Evolutionary conservation across 2,888 invertebrate genomes (phyloP).

Genomic region (Megalurothrips usitatus): DNA sequence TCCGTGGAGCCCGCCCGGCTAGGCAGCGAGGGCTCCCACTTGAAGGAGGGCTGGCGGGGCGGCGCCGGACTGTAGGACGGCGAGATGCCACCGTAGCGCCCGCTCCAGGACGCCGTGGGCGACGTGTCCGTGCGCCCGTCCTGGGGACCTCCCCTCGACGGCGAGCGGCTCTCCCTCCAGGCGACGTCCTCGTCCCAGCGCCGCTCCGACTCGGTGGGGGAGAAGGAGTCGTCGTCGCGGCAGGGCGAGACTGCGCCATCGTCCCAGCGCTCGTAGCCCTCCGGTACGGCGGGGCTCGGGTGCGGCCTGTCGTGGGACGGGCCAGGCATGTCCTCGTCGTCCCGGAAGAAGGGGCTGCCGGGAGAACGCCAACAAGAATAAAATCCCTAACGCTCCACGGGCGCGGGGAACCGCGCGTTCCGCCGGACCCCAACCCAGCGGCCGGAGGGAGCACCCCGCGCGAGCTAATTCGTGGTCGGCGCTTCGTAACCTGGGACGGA

Average conservation of each 20-base stretch:
- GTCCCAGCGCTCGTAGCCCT: not conserved
- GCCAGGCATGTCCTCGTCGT: not conserved
- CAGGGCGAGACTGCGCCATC: not conserved
- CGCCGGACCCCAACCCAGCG: no score
- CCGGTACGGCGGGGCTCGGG: no score
- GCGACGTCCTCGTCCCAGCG: not conserved
- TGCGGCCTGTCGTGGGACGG: no score
- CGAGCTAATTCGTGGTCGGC: no score
- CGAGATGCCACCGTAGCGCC: not conserved
- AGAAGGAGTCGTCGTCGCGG: not conserved
- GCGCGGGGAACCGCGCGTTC: no score
- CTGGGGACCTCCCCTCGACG: not conserved
- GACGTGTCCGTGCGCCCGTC: not conserved
- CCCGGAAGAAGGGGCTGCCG: not conserved
- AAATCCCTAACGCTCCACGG: no score
- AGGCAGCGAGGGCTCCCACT: not conserved
- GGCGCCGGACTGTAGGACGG: conserved; percentile 18
- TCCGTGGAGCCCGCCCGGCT: not conserved
- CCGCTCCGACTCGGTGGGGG: not conserved
- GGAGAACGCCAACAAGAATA: not conserved
- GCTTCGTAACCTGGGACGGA: no score
- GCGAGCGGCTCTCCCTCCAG: not conserved
- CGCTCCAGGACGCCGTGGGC: not conserved
- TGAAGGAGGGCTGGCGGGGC: not conserved
- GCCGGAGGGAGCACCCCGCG: no score